Percentiles rank a stretch among this genome's conserved stretches.
Evolutionary conservation across 2,888 invertebrate species (phyloP).

Genomic region (Synergus itoensis): DNA sequence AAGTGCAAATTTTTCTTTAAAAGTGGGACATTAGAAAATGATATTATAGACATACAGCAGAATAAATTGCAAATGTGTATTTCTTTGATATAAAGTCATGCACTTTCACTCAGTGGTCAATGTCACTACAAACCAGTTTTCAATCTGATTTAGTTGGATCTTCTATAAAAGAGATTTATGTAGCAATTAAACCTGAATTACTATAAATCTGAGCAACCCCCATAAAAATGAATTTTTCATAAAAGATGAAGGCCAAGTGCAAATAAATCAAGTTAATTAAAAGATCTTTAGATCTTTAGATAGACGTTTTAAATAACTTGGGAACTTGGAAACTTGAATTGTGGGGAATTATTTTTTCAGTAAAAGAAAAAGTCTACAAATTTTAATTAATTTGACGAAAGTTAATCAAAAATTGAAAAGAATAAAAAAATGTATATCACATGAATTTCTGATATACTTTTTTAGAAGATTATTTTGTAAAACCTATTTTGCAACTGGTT

Average conservation of each 20-base stretch:
- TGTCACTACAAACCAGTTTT: conserved; percentile 69
- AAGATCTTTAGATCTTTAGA: background rate
- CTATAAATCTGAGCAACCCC: background rate
- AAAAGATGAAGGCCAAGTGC: background rate
- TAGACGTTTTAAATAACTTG: background rate
- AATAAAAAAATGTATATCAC: too few species aligned
- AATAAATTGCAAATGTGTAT: background rate
- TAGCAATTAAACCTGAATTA: conserved; percentile 8
- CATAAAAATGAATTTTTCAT: conserved; percentile 18
- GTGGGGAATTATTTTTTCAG: too few species aligned
- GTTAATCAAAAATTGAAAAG: too few species aligned
- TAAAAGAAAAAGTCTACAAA: too few species aligned
- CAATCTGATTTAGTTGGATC: background rate
- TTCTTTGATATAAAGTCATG: conserved; percentile 39
- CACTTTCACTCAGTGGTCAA: conserved; percentile 72
- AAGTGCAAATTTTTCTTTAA: background rate
- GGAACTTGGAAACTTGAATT: too few species aligned
- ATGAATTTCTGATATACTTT: too few species aligned
- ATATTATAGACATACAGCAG: conserved; percentile 44
- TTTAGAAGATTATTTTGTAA: background rate
- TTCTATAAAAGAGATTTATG: background rate
- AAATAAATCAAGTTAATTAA: background rate
- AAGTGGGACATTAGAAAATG: conserved; percentile 12
- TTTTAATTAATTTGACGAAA: too few species aligned
- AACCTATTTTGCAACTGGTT: background rate